Base-by-base conservation (phyloP, 1,140 invertebrate genomes). In the Leptinotarsa defecta region DNA sequence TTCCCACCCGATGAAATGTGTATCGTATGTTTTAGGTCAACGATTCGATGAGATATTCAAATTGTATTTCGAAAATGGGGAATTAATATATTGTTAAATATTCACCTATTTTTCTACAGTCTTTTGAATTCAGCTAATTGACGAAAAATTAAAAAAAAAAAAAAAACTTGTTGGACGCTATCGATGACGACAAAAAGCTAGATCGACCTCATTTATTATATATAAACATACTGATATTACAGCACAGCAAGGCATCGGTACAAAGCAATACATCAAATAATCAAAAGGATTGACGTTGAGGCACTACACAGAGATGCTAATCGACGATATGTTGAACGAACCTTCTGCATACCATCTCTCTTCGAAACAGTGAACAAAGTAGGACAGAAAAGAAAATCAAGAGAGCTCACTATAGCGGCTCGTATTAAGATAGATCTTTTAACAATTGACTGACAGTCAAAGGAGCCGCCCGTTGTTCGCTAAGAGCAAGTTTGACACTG, bases 381-480 rank as follows among this genome's bases (percentile, higher is more conserved):
- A 13, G 48, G 64, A 74, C 48, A 57, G 52, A 15, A 19, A 19
- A 57, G 52, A 19, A 57, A 57, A 57, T 15, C 52, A 57, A 57
- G 52, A 57, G 48, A 24, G 5, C n/a, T 72, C 48, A 43, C 64
- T 62, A 76, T 52, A 77, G 76, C 76, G 77, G 74, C 69, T 76
- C 75, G 76, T 81, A 82, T 82, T 82, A 81, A 81, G 77, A 82
- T 81, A 77, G 81, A 82, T 82, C 81, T 81, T 81, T 82, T 82
- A 82, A 82, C 81, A 80, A 81, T 82, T 82, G 81, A 82, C 76
- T 82, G 81, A 82, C 81, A 78, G 74, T 81, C 81, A 82, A 82
- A 82, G 81, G 76, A 62, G 79, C 81, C 81, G 81, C 79, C 79
- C 74, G 80, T 79, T 80, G 80, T 80, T 80, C 78, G 73, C 76